Conservation (phyloP, 2,888 invertebrate species). For the Gymnosoma rotundatum region DNA sequence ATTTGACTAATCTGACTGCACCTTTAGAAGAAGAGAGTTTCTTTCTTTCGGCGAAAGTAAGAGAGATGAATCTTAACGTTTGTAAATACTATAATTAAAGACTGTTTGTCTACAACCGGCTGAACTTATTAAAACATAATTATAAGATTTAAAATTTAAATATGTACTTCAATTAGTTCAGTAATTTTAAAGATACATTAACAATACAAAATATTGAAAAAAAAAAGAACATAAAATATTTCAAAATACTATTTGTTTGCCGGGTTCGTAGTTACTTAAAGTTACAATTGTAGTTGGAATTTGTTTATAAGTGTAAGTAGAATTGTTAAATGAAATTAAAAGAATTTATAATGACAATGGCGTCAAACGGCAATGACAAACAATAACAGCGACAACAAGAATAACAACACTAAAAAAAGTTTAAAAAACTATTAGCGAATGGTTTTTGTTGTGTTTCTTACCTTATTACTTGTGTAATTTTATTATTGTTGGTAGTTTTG, state of each 20-base stretch:
- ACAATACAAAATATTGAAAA: no score
- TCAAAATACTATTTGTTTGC: not conserved
- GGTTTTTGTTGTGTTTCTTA: slow-evolving; percentile 35
- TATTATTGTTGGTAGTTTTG: slow-evolving; percentile 27
- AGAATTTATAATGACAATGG: slow-evolving; percentile 67
- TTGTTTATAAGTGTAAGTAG: slow-evolving; percentile 16
- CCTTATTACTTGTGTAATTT: slow-evolving; percentile 48
- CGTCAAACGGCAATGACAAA: slow-evolving; percentile 61
- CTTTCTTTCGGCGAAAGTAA: no score
- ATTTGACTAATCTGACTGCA: no score
- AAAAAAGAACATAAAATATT: no score
- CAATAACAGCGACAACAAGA: slow-evolving; percentile 34
- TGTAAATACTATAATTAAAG: no score
- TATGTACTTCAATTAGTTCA: no score
- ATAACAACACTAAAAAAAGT: slow-evolving; percentile 29
- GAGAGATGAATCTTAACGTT: no score
- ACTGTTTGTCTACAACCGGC: no score
- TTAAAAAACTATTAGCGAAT: slow-evolving; percentile 43
- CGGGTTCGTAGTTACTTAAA: slow-evolving; percentile 2
- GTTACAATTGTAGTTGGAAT: not conserved
- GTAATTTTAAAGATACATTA: no score
- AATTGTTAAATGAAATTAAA: slow-evolving; percentile 58
- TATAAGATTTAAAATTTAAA: no score
- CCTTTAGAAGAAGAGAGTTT: no score
- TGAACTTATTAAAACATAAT: no score